phyloP scores from a whole-genome alignment of 2,113 vertebrate species.

The Desmodus rotundus region DNA sequence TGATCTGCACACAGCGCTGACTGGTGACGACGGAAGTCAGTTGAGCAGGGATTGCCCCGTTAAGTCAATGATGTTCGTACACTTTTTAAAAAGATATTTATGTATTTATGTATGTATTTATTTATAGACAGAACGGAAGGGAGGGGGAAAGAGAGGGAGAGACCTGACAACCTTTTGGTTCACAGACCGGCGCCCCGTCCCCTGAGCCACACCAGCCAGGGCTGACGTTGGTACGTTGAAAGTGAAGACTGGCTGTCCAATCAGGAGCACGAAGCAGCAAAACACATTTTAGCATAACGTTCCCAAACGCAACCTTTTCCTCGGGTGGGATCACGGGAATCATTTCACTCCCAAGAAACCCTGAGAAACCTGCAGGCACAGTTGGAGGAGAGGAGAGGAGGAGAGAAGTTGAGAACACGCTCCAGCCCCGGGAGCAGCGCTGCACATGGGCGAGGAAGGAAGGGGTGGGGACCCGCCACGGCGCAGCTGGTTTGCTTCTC shows the following conservation, averaged over 20 bases:
- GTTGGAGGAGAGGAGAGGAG: no score
- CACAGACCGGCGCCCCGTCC: no score
- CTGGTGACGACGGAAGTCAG: background rate
- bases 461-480: fast-evolving
- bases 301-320: background rate
- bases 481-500: background rate
- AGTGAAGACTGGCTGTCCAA: background rate
- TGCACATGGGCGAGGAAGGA: fast-evolving
- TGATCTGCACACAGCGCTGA: background rate
- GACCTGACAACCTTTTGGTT: no score
- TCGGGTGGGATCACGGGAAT: background rate
- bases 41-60: no score
- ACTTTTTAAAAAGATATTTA: background rate
- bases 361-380: background rate
- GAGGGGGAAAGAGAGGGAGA: no score
- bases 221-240: background rate
- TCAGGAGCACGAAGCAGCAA: no score
- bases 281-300: background rate
- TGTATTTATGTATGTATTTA: no score
- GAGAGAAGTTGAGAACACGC: background rate
- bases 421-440: background rate
- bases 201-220: no score
- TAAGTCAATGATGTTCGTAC: background rate
- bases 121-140: no score
- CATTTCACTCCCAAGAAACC: background rate